Evolutionary conservation across 2,888 invertebrate genomes (phyloP).

Genomic region (Parnassius mnemosyne): DNA sequence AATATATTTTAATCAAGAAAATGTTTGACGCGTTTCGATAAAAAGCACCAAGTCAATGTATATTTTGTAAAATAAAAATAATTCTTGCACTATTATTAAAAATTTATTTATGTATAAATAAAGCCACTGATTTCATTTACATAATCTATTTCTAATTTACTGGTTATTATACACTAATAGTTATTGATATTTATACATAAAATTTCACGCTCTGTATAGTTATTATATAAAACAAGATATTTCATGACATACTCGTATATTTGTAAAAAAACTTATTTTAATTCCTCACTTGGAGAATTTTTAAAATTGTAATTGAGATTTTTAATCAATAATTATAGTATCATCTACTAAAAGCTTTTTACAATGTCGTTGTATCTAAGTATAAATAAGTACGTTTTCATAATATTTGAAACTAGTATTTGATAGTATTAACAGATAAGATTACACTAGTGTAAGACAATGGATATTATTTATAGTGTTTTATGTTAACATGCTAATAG

Average conservation of each 20-base stretch:
- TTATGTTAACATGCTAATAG: conserved; percentile 1
- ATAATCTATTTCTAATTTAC: neutral
- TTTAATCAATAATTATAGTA: neutral
- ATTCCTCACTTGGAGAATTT: too few species aligned
- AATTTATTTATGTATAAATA: neutral
- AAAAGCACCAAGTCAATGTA: neutral
- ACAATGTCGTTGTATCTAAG: conserved; percentile 8
- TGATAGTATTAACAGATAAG: conserved; percentile 11
- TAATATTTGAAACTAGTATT: conserved; percentile 10
- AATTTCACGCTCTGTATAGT: neutral
- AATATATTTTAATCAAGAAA: too few species aligned
- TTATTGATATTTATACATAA: conserved; percentile 16
- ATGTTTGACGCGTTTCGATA: too few species aligned
- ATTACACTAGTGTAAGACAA: conserved; percentile 1
- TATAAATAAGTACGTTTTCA: conserved; percentile 19
- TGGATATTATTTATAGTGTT: neutral
- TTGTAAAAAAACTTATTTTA: too few species aligned
- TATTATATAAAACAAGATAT: too few species aligned
- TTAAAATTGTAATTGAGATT: too few species aligned
- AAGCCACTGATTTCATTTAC: neutral
- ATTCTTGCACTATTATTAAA: neutral
- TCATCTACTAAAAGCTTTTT: conserved; percentile 23
- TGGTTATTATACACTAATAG: conserved; percentile 1
- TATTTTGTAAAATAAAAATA: neutral
- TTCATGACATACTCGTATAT: too few species aligned